phyloP scores from a whole-genome alignment of 2,113 vertebrate genomes.

The Tricholaema leucomelas region DNA sequence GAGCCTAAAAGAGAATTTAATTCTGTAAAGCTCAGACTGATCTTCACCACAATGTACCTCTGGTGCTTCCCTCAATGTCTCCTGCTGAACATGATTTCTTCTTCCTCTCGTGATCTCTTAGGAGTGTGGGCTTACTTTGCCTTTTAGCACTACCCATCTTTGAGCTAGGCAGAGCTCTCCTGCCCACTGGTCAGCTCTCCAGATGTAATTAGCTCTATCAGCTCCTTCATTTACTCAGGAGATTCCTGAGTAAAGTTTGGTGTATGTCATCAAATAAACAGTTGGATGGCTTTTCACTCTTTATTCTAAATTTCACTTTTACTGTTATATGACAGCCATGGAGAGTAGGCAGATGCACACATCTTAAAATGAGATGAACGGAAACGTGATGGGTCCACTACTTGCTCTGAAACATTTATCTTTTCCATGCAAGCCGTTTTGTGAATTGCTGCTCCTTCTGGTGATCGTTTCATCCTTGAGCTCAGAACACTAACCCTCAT shows the following conservation, averaged over 20 bases:
- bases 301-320: background rate
- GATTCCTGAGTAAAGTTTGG: background rate
- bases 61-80: conserved; percentile 4
- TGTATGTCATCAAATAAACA: background rate
- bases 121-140: conserved; percentile 2
- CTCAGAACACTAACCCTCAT: background rate
- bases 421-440: background rate
- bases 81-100: conserved; percentile 11
- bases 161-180: conserved; percentile 6
- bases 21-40: conserved; percentile 20
- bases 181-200: background rate
- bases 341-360: background rate
- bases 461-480: background rate
- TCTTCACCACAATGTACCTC: conserved; percentile 25
- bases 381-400: background rate
- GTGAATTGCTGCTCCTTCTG: background rate
- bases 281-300: background rate
- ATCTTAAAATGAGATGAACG: background rate
- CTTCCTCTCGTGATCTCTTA: conserved; percentile 28
- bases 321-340: background rate
- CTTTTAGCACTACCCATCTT: background rate
- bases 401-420: background rate
- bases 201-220: background rate
- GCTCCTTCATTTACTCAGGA: background rate
- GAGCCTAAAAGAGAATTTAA: conserved; percentile 40